Evolutionary conservation across 2,797 vertebrate species (phyloP), one percentile per base, ranked within the genome.

Genomic region (Mormyrops boulengeri): DNA sequence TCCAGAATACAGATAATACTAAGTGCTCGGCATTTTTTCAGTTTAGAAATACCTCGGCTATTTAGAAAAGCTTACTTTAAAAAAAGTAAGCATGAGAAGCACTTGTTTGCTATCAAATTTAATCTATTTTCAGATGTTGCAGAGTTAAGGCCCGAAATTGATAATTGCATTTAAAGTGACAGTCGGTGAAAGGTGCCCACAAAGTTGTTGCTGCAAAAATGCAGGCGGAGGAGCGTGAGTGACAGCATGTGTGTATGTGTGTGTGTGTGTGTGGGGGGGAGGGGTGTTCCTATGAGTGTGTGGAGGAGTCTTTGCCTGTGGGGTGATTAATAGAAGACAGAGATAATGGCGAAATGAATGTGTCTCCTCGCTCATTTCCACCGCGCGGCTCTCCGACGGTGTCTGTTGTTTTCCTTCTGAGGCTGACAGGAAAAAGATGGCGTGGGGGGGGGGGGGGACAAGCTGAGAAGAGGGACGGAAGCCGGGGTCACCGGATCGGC

Each of bases 391-490:
- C 88, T 92, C 89, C 90, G 89, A 93, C 91, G 91, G 92, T 92
- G 91, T 92, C 89, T 91, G 88, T 90, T 90, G 89, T 82, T 91
- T 69, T 88, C 88, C 49, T 88, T 93, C 91, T 90, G 88, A 73
- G 88, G 88, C 90, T 94, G 93, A 92, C 93, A 93, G 92, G 91
- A 92, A 93, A 84, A 93, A 92, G 91, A 92, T 91, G 92, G 73
- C 91, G 47, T 91, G 88, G 92, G 82, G 80, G 91, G 91, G 69
- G 53, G 14, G 50, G 52, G 17, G 2, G 53, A 4, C 53, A 60
- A 82, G 89, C 90, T 90, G 91, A 93, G 95, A 95, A 92, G 53
- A 93, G 93, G 94, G 92, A 93, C 95, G 95, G 95, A 93, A 88
- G 93, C 90, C 89, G 89, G 91, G 89, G 92, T 93, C 93, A 89